Evolutionary conservation across 2,888 invertebrate genomes (phyloP).

Genomic region (Melinaea marsaeus): DNA sequence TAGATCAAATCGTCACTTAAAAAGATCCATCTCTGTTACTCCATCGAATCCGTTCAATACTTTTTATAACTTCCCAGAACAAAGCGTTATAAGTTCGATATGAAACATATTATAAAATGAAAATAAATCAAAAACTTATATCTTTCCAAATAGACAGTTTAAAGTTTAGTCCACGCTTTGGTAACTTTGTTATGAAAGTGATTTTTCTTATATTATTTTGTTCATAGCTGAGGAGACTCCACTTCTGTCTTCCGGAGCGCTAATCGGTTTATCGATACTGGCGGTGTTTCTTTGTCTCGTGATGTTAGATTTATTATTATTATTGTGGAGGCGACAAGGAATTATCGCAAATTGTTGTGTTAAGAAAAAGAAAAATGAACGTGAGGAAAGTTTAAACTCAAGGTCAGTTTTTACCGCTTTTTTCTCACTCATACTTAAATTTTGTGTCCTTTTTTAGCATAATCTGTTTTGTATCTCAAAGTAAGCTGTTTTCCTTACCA

Average conservation of each 20-base stretch:
- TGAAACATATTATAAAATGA: too few relatives aligned
- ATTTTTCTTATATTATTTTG: constrained; percentile 1
- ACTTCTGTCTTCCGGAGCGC: constrained; percentile 80
- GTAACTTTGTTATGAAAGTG: background rate
- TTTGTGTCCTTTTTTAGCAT: too few relatives aligned
- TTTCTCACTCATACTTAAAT: too few relatives aligned
- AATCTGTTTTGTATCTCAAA: too few relatives aligned
- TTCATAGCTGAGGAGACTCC: constrained; percentile 38
- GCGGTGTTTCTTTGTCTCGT: constrained; percentile 86
- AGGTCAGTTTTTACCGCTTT: constrained; percentile 44
- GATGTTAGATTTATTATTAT: constrained; percentile 89
- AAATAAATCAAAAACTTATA: too few relatives aligned
- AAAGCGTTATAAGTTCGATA: background rate
- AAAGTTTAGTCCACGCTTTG: too few relatives aligned
- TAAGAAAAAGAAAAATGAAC: constrained; percentile 79
- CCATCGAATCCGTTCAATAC: too few relatives aligned
- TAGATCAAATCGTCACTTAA: too few relatives aligned
- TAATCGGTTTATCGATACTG: constrained; percentile 89
- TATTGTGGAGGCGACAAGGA: constrained; percentile 79
- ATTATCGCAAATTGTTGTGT: constrained; percentile 82
- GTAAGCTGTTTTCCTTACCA: too few relatives aligned
- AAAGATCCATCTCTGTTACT: too few relatives aligned
- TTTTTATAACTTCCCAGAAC: too few relatives aligned
- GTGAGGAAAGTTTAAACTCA: constrained; percentile 77
- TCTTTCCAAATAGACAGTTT: too few relatives aligned